Evolutionary conservation across 2,113 vertebrate genomes (phyloP).

Genomic region (Anoura caudifer): DNA sequence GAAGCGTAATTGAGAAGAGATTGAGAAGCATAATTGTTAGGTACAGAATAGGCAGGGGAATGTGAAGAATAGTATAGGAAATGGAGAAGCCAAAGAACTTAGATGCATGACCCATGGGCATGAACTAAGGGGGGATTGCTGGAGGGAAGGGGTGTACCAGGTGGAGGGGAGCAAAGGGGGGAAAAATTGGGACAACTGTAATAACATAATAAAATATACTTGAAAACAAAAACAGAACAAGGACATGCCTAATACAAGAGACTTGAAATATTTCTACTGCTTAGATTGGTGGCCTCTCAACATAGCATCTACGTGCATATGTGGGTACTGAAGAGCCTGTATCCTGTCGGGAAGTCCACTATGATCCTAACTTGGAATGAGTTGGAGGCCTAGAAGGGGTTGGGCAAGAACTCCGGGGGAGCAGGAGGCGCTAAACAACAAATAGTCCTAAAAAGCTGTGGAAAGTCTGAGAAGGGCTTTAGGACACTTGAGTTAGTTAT

Average conservation of each 20-base stretch:
- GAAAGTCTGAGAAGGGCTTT: background rate
- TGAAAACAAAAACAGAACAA: background rate
- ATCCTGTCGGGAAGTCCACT: background rate
- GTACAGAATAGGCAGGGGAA: no score
- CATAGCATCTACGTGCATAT: background rate
- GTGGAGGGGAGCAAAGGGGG: no score
- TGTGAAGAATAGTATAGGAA: no score
- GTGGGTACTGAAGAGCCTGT: background rate
- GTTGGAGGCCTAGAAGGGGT: background rate
- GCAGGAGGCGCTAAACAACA: background rate
- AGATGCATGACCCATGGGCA: no score
- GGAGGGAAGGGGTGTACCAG: no score
- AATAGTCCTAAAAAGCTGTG: background rate
- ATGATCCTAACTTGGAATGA: background rate
- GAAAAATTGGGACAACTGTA: no score
- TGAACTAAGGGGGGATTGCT: no score
- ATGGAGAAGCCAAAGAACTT: no score
- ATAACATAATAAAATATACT: no score
- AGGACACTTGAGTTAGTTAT: background rate
- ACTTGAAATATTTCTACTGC: background rate
- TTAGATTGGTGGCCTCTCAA: background rate
- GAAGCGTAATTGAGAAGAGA: no score
- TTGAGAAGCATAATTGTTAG: no score
- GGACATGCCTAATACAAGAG: background rate
- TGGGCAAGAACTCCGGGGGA: background rate